Percentiles rank a stretch among this genome's conserved stretches.
Conservation (phyloP, 2,113 vertebrate genomes). For the Opisthocomus hoazin region DNA sequence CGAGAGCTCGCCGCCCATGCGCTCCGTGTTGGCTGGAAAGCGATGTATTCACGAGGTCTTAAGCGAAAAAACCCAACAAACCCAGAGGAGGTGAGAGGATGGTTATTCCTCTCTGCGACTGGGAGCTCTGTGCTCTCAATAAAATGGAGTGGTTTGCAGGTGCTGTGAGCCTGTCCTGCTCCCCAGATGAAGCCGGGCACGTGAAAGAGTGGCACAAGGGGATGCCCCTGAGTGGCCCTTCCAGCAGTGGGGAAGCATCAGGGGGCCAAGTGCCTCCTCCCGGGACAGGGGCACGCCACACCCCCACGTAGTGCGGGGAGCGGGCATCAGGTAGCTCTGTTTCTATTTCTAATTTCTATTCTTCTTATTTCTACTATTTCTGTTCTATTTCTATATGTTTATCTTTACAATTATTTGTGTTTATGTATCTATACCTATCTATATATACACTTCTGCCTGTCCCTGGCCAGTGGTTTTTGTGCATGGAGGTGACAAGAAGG, state of each 20-base stretch:
- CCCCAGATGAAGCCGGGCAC: rapidly evolving
- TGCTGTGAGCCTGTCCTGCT: not conserved
- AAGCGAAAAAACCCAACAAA: not conserved
- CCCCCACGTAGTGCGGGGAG: not conserved
- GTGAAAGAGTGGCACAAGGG: not conserved
- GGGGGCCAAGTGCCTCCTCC: not conserved
- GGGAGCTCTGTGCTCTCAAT: not conserved
- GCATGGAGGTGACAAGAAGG: not conserved
- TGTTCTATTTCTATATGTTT: not conserved
- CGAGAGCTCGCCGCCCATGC: rapidly evolving
- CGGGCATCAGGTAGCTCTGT: not conserved
- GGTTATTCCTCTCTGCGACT: not conserved
- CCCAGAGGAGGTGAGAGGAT: not conserved
- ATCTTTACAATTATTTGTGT: not conserved
- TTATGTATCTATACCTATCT: not conserved
- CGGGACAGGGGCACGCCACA: not conserved
- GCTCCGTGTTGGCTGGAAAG: not conserved
- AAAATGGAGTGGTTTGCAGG: not conserved
- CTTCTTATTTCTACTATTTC: not conserved
- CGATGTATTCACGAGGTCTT: not conserved
- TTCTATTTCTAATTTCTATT: not conserved
- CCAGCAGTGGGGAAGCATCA: not conserved
- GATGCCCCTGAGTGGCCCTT: not conserved
- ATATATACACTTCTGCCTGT: not conserved
- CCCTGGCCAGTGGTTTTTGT: not conserved